Conservation (phyloP, 2,797 vertebrate genomes). For the Microctenopoma steveboyesi region DNA sequence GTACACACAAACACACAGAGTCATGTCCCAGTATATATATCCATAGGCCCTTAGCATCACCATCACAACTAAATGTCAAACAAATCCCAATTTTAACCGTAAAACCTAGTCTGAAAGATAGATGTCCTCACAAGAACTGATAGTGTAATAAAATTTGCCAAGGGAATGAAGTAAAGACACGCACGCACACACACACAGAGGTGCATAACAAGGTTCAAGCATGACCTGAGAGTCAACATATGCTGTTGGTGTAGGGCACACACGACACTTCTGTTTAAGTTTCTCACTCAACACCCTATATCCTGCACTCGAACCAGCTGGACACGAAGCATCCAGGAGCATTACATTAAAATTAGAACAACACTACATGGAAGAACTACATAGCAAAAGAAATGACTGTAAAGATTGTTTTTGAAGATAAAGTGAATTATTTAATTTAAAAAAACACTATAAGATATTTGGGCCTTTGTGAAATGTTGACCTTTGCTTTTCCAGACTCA, state of each 20-base stretch:
- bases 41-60: too few relatives aligned
- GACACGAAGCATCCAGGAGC: background rate
- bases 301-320: constrained; percentile 26
- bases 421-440: constrained; percentile 21
- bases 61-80: too few relatives aligned
- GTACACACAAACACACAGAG: too few relatives aligned
- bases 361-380: background rate
- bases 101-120: too few relatives aligned
- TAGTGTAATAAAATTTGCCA: too few relatives aligned
- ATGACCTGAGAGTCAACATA: constrained; percentile 66
- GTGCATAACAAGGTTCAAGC: constrained; percentile 66
- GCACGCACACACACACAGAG: constrained; percentile 11
- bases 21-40: too few relatives aligned
- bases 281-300: constrained; percentile 25
- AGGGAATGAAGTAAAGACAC: background rate
- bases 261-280: constrained; percentile 31
- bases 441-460: constrained; percentile 16
- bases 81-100: too few relatives aligned
- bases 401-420: background rate
- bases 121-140: too few relatives aligned
- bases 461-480: constrained; percentile 31
- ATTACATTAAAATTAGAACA: background rate
- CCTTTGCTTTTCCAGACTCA: constrained; percentile 32
- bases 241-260: constrained; percentile 45
- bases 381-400: constrained; percentile 1